Percentiles rank a stretch among this genome's conserved stretches.
Evolutionary conservation across 2,888 invertebrate genomes (phyloP).

Genomic region (Scaptomyza reducta): DNA sequence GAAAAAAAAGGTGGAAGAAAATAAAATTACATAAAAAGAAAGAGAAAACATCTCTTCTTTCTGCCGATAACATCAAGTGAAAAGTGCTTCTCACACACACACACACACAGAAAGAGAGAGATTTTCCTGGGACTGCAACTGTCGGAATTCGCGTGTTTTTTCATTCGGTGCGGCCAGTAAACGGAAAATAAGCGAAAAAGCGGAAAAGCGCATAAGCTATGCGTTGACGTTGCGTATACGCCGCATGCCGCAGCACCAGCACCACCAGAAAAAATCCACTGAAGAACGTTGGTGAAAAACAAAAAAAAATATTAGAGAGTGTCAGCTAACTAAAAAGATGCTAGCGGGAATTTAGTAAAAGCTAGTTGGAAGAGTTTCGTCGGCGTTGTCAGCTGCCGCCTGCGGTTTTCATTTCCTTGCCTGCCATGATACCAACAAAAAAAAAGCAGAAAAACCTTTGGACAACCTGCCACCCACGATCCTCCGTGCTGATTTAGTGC

Average conservation of each 20-base stretch:
- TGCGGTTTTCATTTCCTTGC: conserved; percentile 73
- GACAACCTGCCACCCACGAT: conserved; percentile 2
- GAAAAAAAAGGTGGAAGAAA: conserved; percentile 4
- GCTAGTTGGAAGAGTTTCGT: conserved; percentile 17
- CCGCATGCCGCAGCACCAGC: conserved; percentile 41
- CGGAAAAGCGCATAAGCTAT: conserved; percentile 76
- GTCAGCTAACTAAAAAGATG: conserved; percentile 27
- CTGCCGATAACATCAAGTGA: conserved; percentile 45
- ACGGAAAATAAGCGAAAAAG: conserved; percentile 28
- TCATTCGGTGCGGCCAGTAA: conserved; percentile 8
- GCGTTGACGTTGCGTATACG: conserved; percentile 71
- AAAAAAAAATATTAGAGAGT: too few species aligned
- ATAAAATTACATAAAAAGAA: conserved; percentile 9
- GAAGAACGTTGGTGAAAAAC: background rate
- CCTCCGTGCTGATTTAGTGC: conserved; percentile 67
- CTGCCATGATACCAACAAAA: conserved; percentile 39
- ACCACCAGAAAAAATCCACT: background rate
- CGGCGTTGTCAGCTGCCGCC: conserved; percentile 47
- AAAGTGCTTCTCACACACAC: conserved; percentile 32
- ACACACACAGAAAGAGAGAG: conserved; percentile 7
- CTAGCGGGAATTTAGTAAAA: conserved; percentile 23
- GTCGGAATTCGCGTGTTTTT: conserved; percentile 61
- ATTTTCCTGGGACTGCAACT: conserved; percentile 46
- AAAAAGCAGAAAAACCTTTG: conserved; percentile 45
- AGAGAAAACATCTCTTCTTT: conserved; percentile 8